Percentiles rank a stretch among this genome's conserved stretches.
phyloP scores from a whole-genome alignment of 2,888 invertebrate species.

The Galerucella nymphaeae region DNA sequence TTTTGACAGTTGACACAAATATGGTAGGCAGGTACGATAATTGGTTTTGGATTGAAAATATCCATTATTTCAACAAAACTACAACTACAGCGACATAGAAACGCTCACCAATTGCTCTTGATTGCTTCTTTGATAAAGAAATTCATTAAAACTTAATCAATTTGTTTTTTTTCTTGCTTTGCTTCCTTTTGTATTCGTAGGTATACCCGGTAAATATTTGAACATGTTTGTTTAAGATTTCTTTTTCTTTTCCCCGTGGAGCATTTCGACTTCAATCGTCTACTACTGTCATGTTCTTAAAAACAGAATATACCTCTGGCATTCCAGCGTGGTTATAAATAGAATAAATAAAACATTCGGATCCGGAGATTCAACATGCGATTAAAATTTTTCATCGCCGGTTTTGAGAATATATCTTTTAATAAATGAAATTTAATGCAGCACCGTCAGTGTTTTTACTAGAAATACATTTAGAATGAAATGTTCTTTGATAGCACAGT shows the following conservation, averaged over 20 bases:
- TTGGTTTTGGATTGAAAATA: no score
- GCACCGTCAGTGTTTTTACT: not conserved
- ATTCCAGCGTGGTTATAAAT: not conserved
- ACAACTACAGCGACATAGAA: no score
- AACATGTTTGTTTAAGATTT: not conserved
- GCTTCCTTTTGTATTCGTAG: not conserved
- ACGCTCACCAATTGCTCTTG: no score
- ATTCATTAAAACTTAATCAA: no score
- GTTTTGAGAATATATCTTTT: not conserved
- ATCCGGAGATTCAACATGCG: not conserved
- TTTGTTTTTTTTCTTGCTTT: no score
- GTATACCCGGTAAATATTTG: not conserved
- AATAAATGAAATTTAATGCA: not conserved
- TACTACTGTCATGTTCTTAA: not conserved
- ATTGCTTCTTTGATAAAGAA: no score
- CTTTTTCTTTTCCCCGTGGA: not conserved
- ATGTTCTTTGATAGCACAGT: not conserved
- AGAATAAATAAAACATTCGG: not conserved
- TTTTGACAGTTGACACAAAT: no score
- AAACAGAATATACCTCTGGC: not conserved
- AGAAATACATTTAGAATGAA: not conserved
- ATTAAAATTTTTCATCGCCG: slow-evolving; percentile 1
- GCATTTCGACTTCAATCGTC: not conserved
- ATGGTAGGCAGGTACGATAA: no score
- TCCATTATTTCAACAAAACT: no score